Evolutionary conservation across 2,888 invertebrate species (phyloP), one percentile per base, ranked within the genome.

Genomic region (Sminthurides aquaticus): DNA sequence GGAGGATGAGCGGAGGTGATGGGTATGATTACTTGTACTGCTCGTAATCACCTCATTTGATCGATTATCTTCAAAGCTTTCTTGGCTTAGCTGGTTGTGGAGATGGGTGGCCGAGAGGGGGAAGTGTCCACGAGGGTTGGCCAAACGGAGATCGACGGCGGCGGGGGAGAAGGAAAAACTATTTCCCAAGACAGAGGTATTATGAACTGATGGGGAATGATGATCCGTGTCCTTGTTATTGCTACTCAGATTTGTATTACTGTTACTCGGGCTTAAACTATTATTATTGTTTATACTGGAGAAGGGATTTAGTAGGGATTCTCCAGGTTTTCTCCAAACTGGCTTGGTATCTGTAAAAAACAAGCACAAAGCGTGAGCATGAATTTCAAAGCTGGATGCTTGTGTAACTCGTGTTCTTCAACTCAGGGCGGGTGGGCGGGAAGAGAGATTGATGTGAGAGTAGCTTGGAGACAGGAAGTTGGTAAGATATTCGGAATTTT

Each of bases 31-130:
- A 28, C 62, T 69, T 27, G 60, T 67, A 67, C 67, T 67, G 49
- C 60, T 67, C 49, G 66, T 67, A 60, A 66, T 64, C 18, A 67
- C 25, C 54, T 69, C 64, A 57, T 62, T 66, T 22, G 67, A 66
- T n/a, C 67, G 66, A 56, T 66, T 64, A 56, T 67, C 69, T 52
- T 69, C 67, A 48, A 55, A 65, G 18, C 57, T 29, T 29, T 65
- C 66, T 34, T 64, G 57, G 15, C 43, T 34, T n/a, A n/a, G n/a
- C n/a, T n/a, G n/a, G 8, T 5, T 15, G 43, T 34, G 43, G 5
- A 34, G 15, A 15, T 34, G 5, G 5, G 43, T 11, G 43, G 43
- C 8, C n/a, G n/a, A n/a, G n/a, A n/a, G n/a, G n/a, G n/a, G n/a
- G n/a, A n/a, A 57, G 54, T 64, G 57, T 26, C 58, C 58, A 58